Evolutionary conservation across 2,888 invertebrate species (phyloP), one percentile per base, ranked within the genome.

Genomic region (Rotaria magnacalcarata): DNA sequence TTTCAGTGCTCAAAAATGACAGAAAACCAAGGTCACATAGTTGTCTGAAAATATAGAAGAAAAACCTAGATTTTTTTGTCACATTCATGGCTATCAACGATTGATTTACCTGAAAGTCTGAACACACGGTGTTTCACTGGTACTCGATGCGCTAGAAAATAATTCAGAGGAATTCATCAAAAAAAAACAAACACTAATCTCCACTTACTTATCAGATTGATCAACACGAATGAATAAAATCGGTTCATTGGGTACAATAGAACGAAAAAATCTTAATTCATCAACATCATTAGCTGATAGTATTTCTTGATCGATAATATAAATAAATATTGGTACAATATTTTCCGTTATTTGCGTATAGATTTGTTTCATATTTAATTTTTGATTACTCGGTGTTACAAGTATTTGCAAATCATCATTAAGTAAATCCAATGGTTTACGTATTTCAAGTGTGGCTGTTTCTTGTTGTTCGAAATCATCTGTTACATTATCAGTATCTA

Each of bases 21-120:
- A 80, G 47, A 80, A 80, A 80, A 47, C 80, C 80, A 21, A 80
- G 80, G 19, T 80, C 80, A 80, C 80, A 80, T 80, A 80, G 34
- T 80, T 80, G 80, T 80, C 80, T 67, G 14, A 67, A 27, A 56
- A 21, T 21, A 21, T 21, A 54, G 5, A 54, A 21, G 54, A 54
- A 54, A 21, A 54, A 34, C 34, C 34, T 34, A 34, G 1, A 34
- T 34, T 34, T 34, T 34, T 34, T 34, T n/a, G n/a, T 11, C 11
- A 52, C 11, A 52, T 52, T 14, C 11, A 11, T 11, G 14, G 50
- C 21, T 21, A 21, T 54, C 21, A 4, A 54, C 5, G n/a, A n/a
- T n/a, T n/a, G n/a, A 54, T 60, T 60, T 67, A 67, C 67, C 67
- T 80, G n/a, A 80, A 80, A 10, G 47, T 47, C 10, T 80, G 80